Conservation (phyloP, 2,113 vertebrate genomes). For the Tupaia chinensis region DNA sequence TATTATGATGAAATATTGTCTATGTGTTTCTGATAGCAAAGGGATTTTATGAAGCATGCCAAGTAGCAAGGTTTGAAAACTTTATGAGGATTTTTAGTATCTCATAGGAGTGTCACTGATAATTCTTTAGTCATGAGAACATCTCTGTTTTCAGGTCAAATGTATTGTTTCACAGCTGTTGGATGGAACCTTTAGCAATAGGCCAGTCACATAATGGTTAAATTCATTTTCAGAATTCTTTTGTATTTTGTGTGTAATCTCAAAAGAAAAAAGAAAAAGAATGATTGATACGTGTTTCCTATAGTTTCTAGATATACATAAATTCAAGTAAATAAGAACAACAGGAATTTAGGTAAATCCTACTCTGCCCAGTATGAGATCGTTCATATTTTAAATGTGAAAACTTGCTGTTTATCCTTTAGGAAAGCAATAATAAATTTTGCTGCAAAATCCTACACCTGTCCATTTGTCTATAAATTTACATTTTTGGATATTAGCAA, state of each 20-base stretch:
- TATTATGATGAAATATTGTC: neutral
- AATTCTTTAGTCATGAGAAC: neutral
- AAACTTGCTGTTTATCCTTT: constrained; percentile 4
- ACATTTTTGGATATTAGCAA: neutral
- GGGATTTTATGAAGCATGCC: neutral
- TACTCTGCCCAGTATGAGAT: neutral
- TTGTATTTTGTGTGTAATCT: neutral
- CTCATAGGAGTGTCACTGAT: neutral
- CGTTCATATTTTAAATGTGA: constrained; percentile 23
- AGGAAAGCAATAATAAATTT: constrained; percentile 33
- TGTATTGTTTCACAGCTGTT: neutral
- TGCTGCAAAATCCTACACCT: neutral
- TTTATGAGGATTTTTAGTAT: neutral
- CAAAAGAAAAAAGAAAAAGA: neutral
- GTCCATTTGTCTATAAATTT: neutral
- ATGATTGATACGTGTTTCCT: neutral
- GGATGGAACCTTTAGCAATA: neutral
- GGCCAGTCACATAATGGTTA: neutral
- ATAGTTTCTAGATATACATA: constrained; percentile 2
- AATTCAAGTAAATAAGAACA: constrained; percentile 12
- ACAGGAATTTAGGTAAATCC: neutral
- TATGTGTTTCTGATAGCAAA: neutral
- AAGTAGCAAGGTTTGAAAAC: neutral
- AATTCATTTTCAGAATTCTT: constrained; percentile 30
- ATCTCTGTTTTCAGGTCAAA: neutral